phyloP scores from a whole-genome alignment of 2,797 vertebrate species.

The Sylvia borin region DNA sequence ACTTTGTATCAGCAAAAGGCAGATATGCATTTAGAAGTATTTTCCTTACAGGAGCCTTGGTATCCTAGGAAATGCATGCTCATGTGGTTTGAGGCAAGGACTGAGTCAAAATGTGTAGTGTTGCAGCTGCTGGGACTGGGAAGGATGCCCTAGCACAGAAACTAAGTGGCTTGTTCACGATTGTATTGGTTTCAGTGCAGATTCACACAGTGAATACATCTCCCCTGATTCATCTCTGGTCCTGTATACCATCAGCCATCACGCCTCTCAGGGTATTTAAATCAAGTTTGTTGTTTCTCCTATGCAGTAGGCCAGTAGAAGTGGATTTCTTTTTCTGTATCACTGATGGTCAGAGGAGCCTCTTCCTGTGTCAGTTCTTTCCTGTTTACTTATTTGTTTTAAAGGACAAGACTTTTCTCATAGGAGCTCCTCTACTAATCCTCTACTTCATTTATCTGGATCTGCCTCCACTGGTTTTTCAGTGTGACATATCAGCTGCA shows the following conservation, averaged over 20 bases:
- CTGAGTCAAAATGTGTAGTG: not conserved
- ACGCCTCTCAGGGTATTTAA: not conserved
- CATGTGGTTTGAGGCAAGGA: not conserved
- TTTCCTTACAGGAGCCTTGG: slow-evolving; percentile 7
- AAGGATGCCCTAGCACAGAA: not conserved
- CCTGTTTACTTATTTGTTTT: not conserved
- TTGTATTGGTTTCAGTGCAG: not conserved
- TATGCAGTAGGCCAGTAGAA: not conserved
- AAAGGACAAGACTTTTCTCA: not conserved
- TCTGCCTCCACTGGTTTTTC: not conserved
- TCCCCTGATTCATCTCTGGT: not conserved
- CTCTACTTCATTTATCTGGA: not conserved
- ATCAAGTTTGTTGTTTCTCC: not conserved
- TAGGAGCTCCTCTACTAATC: not conserved
- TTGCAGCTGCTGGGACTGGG: not conserved
- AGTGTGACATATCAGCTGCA: not conserved
- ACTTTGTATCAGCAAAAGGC: not conserved
- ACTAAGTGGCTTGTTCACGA: rapidly evolving
- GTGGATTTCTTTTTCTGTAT: not conserved
- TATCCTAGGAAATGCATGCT: not conserved
- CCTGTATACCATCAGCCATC: not conserved
- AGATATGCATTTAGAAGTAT: slow-evolving; percentile 1
- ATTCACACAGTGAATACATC: not conserved
- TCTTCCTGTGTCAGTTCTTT: not conserved
- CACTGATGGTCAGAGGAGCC: not conserved